Evolutionary conservation across 2,113 vertebrate species (phyloP).

Genomic region (Ranitomeya imitator): DNA sequence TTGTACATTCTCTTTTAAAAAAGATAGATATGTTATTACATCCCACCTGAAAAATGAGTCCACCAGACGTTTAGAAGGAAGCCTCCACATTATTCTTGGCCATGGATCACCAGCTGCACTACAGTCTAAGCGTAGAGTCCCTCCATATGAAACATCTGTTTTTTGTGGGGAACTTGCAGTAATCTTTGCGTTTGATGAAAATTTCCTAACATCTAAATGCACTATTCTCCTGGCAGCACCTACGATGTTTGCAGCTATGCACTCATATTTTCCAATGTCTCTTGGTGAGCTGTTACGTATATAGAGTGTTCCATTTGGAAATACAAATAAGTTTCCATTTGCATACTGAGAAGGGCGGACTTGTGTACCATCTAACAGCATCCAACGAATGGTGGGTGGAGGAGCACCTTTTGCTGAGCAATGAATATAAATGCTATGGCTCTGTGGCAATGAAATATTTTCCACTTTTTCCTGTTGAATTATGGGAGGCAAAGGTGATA

Average conservation of each 20-base stretch:
- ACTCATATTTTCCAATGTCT: conserved; percentile 83
- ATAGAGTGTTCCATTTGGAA: conserved; percentile 88
- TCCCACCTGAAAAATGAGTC: conserved; percentile 85
- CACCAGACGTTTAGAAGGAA: conserved; percentile 85
- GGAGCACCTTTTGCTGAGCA: conserved; percentile 82
- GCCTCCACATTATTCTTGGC: conserved; percentile 87
- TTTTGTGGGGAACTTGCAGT: conserved; percentile 75
- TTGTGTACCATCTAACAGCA: conserved; percentile 74
- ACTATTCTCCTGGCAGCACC: conserved; percentile 76
- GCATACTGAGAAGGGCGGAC: conserved; percentile 80
- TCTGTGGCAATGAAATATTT: conserved; percentile 75
- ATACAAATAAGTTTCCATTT: conserved; percentile 77
- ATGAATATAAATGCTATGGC: conserved; percentile 75
- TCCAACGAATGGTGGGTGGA: conserved; percentile 78
- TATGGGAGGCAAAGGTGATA: conserved; percentile 77
- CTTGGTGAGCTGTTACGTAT: conserved; percentile 68
- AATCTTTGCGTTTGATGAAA: conserved; percentile 77
- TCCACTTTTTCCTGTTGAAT: conserved; percentile 79
- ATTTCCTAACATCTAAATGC: conserved; percentile 70
- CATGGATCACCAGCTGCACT: conserved; percentile 83
- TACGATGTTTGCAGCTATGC: conserved; percentile 78
- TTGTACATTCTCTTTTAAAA: too few relatives aligned
- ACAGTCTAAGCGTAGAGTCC: conserved; percentile 79
- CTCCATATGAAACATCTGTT: conserved; percentile 82
- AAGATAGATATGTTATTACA: background rate